Conservation (phyloP, 2,888 invertebrate species). For the Dexiosoma caninum region DNA sequence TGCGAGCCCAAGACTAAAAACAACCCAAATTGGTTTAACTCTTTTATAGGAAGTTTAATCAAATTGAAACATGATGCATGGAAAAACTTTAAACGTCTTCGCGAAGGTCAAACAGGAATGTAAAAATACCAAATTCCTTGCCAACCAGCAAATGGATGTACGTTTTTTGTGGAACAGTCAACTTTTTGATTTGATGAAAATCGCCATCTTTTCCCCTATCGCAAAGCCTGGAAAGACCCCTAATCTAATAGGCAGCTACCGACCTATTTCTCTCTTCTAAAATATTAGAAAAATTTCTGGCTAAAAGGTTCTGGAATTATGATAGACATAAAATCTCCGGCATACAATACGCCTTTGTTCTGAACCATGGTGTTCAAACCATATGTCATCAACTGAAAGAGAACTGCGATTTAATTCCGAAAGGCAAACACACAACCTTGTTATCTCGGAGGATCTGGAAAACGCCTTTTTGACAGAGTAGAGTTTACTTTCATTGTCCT, state of each 20-base stretch:
- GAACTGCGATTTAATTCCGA: neutral
- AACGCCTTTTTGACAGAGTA: neutral
- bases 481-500: neutral
- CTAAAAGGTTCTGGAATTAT: neutral
- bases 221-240: neutral
- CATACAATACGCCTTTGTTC: neutral
- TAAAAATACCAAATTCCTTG: slow-evolving; percentile 2
- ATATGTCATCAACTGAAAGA: neutral
- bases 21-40: slow-evolving; percentile 1
- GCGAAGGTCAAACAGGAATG: slow-evolving; percentile 7
- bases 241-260: neutral
- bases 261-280: neutral
- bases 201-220: no score
- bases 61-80: neutral
- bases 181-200: no score
- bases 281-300: neutral
- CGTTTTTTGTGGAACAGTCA: no score
- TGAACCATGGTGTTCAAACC: neutral
- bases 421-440: neutral
- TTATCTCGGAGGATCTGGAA: neutral
- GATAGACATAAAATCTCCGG: neutral
- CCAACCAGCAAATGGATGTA: no score
- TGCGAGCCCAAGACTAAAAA: neutral
- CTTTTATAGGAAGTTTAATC: neutral
- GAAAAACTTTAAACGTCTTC: neutral